phyloP scores from a whole-genome alignment of 92 coral and sea anemone species.

The Galaxea fascicularis region DNA sequence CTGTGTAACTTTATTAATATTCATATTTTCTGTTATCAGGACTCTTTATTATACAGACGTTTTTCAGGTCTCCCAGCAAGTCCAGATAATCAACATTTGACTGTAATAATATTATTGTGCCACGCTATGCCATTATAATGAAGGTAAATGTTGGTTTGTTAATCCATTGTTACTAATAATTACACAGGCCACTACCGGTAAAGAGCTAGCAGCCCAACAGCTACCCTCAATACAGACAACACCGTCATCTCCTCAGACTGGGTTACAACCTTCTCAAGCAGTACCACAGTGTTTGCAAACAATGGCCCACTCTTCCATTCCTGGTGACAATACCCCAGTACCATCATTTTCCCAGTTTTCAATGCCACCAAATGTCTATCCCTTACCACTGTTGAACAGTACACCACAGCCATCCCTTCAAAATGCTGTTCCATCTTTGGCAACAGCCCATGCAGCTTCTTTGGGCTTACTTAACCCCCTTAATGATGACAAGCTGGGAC shows the following conservation, averaged over 20 bases:
- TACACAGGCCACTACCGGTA: not conserved
- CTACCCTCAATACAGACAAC: not conserved
- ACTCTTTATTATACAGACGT: no score
- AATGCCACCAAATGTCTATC: constrained; percentile 14
- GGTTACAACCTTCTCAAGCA: not conserved
- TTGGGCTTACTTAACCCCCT: constrained; percentile 31
- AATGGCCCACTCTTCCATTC: not conserved
- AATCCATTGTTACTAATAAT: not conserved
- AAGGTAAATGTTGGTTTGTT: not conserved
- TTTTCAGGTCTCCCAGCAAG: no score
- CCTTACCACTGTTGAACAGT: constrained; percentile 27
- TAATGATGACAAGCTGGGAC: constrained; percentile 35
- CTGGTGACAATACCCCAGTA: not conserved
- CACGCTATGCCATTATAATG: not conserved
- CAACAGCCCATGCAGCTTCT: constrained; percentile 17
- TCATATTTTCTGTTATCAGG: no score
- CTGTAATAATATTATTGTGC: no score
- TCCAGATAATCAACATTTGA: no score
- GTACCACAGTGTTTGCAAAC: not conserved
- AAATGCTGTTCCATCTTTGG: not conserved
- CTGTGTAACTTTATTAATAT: no score
- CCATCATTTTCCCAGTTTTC: constrained; percentile 33
- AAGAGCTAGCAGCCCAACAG: not conserved
- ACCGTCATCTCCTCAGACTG: not conserved
- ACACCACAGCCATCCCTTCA: constrained; percentile 20